Evolutionary conservation across 2,888 invertebrate species (phyloP).

Genomic region (Sarcophaga rosellei): DNA sequence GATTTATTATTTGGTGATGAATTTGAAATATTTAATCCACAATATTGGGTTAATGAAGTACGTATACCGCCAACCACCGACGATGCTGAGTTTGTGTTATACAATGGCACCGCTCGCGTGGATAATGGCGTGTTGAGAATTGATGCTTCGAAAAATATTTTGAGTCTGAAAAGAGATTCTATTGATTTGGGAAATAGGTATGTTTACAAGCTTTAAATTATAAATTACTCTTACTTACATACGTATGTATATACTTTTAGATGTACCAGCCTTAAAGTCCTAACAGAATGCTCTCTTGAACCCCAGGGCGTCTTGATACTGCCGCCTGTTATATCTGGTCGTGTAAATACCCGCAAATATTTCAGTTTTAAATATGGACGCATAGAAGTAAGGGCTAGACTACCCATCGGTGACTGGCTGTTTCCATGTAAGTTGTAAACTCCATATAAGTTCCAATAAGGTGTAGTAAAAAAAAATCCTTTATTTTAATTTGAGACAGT

Average conservation of each 20-base stretch:
- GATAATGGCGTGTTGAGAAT: conserved; percentile 78
- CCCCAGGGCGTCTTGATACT: conserved; percentile 81
- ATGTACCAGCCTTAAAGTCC: conserved; percentile 81
- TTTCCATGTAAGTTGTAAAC: conserved; percentile 85
- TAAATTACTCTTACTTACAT: not conserved
- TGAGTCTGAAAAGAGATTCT: conserved; percentile 74
- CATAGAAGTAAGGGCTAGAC: conserved; percentile 86
- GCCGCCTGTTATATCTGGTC: conserved; percentile 87
- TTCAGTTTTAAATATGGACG: conserved; percentile 88
- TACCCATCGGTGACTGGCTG: conserved; percentile 90
- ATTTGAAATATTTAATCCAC: conserved; percentile 82
- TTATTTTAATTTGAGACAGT: too few relatives aligned
- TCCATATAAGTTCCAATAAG: too few relatives aligned
- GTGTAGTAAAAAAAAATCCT: too few relatives aligned
- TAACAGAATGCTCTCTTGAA: conserved; percentile 73
- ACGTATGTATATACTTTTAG: conserved; percentile 74
- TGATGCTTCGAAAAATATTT: conserved; percentile 76
- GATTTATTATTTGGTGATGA: conserved; percentile 85
- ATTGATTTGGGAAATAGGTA: conserved; percentile 79
- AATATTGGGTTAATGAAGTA: conserved; percentile 84
- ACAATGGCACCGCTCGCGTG: conserved; percentile 78
- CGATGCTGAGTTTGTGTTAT: conserved; percentile 82
- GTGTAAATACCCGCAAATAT: conserved; percentile 84
- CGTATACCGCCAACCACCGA: conserved; percentile 82
- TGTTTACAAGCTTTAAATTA: conserved; percentile 25